Percentiles rank a stretch among this genome's conserved stretches.
phyloP scores from a whole-genome alignment of 2,888 invertebrate genomes.

The Herminia tarsipennalis region DNA sequence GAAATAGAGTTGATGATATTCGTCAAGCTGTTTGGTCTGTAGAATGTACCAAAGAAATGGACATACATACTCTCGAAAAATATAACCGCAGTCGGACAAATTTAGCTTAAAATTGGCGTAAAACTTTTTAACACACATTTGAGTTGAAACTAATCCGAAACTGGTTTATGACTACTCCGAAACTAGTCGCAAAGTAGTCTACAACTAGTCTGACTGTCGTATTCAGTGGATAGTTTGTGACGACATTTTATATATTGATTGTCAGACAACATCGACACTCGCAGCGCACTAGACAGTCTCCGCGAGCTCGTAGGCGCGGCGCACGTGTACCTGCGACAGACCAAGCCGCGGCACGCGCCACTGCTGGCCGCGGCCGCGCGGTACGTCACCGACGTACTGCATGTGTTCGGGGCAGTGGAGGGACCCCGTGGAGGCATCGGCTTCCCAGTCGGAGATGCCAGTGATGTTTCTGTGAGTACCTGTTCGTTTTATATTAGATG shows the following conservation, averaged over 20 bases:
- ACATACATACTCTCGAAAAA: no score
- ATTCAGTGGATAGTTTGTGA: no score
- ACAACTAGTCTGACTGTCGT: no score
- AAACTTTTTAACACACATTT: no score
- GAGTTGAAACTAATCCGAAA: no score
- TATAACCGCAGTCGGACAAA: no score
- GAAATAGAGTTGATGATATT: no score
- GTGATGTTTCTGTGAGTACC: slow-evolving; percentile 75
- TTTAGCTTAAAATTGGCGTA: no score
- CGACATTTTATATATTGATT: slow-evolving; percentile 12
- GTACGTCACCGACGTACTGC: slow-evolving; percentile 93
- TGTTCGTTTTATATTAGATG: background rate
- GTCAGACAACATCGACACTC: slow-evolving; percentile 96
- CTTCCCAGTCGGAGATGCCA: slow-evolving; percentile 87
- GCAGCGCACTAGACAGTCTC: slow-evolving; percentile 92
- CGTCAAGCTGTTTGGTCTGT: no score
- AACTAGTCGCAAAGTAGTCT: no score
- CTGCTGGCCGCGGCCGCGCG: slow-evolving; percentile 91
- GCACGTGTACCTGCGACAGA: slow-evolving; percentile 92
- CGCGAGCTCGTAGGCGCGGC: slow-evolving; percentile 94
- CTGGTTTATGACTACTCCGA: no score
- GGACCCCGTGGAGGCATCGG: slow-evolving; percentile 89
- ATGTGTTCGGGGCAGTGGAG: slow-evolving; percentile 91
- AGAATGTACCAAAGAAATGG: no score
- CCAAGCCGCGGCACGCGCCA: slow-evolving; percentile 84